Evolutionary conservation across 2,888 invertebrate genomes (phyloP), one percentile per base, ranked within the genome.

Genomic region (Leptothorax acervorum): DNA sequence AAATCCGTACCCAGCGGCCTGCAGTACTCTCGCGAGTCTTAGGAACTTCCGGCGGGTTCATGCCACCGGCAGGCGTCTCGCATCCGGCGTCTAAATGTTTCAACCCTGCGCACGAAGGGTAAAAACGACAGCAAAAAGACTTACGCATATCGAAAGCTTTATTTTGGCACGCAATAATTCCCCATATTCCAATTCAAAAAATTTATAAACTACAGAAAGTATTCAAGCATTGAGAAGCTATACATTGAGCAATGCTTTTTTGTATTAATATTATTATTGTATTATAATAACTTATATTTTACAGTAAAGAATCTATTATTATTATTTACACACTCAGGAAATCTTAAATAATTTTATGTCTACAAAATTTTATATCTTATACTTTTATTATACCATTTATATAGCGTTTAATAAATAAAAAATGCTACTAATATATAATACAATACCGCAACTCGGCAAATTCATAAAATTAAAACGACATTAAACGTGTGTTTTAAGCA

Each of bases 31-130:
- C 89, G 91, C 91, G 92, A 93, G 92, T 93, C 94, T 94, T 92
- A 93, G 93, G 91, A 90, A 93, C 94, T 94, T 94, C 94, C 94
- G 94, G 93, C 88, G 91, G 92, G 93, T 92, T 93, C 92, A 92
- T 94, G 91, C 91, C 90, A 91, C 89, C 88, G 90, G 89, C 87
- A 90, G 92, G 91, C 90, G 86, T 89, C 90, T 92, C 89, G 89
- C 90, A 92, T 94, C 93, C 92, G 92, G 86, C 89, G 71, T 89
- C 92, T 92, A 92, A 93, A 94, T 92, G 93, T 93, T 93, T 92
- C 89, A 92, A 88, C 76, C 66, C 57, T 68, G 71, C 62, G 74
- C 55, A 76, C 70, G 73, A 82, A 78, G 86, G 82, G 62, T 71
- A 39, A 81, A 81, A 88, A 86, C 71, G 76, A 76, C 42, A 70